Base-by-base conservation (phyloP, 1,140 invertebrate genomes). In the Phortica variegata region DNA sequence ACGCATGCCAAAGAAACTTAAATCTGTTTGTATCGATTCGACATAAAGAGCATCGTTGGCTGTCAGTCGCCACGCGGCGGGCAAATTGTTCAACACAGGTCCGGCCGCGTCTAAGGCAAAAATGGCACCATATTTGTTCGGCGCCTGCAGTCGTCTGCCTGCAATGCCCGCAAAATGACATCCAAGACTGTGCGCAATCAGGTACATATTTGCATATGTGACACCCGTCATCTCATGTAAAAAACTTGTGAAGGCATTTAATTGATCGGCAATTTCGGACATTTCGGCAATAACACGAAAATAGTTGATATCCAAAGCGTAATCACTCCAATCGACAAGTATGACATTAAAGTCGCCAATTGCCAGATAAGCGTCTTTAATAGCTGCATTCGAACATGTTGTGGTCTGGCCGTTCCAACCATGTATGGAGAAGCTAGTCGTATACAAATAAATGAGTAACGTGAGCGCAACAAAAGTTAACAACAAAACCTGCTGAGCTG, bases 1-100 rank as follows among this genome's bases (percentile, higher is more conserved):
- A 2, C 42, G 48, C 51, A 79, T 75, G 0, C 82, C 83, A 10
- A 80, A 65, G 2, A 77, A n/a, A 7, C 77, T 78, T 5, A 73
- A 77, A 55, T 85, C 81, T 0, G 85, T 86, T 59, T 89, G 87
- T 40, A 88, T 83, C 0, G 84, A 79, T 73, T 86, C 83, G 0
- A 87, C 84, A 50, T 83, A 83, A 8, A 74, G 29, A 0, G 78
- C 85, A 58, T 86, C 84, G 16, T 53, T 68, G 17, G 69, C 58
- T 45, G 83, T 79, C 2, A 87, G 65, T 17, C 82, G 58, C 8
- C 62, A 46, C n/a, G 36, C 45, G 0, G 43, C 52, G 12, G 54
- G 49, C 47, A 52, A 47, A 2, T 40, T 12, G 3, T 58, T 32
- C 51, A 77, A 80, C 3, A 65, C 16, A 2, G 78, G 79, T 3